Percentiles rank a stretch among this genome's conserved stretches.
Conservation (phyloP, 2,113 vertebrate genomes). For the Erpornis zantholeuca region DNA sequence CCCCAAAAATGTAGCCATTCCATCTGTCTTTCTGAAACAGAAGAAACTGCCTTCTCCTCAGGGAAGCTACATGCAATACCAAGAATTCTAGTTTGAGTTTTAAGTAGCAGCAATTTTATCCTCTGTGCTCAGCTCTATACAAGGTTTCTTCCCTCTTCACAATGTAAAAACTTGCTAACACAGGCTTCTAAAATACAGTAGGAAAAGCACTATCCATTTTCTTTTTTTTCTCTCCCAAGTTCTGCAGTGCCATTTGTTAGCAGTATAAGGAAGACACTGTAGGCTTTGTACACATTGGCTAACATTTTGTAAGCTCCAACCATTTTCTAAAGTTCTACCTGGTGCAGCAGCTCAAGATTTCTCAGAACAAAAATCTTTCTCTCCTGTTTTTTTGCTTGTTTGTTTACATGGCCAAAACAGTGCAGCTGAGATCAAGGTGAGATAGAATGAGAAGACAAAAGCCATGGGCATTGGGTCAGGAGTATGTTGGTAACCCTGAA, state of each 20-base stretch:
- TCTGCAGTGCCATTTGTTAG: background rate
- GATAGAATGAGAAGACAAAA: background rate
- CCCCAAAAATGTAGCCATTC: background rate
- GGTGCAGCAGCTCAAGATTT: background rate
- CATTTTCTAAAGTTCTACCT: background rate
- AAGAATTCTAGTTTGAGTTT: background rate
- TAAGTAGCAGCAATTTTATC: background rate
- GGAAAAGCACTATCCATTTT: background rate
- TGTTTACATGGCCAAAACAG: background rate
- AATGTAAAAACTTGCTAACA: background rate
- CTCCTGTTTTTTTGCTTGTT: background rate
- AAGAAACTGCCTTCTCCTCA: background rate
- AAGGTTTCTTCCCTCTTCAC: background rate
- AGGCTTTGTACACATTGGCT: background rate
- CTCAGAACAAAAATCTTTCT: background rate
- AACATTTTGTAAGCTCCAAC: background rate
- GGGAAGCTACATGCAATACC: background rate
- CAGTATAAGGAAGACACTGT: background rate
- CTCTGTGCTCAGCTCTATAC: background rate
- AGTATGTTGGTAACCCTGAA: too few species aligned
- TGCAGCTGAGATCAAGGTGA: background rate
- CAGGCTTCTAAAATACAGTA: background rate
- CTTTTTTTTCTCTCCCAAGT: background rate
- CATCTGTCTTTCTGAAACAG: background rate
- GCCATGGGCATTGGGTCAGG: background rate